These are phyloP conservation scores for Drosophila neocordata DNA, from an alignment of 1,140 invertebrate genomes.

Conservation along the genomic window DNA sequence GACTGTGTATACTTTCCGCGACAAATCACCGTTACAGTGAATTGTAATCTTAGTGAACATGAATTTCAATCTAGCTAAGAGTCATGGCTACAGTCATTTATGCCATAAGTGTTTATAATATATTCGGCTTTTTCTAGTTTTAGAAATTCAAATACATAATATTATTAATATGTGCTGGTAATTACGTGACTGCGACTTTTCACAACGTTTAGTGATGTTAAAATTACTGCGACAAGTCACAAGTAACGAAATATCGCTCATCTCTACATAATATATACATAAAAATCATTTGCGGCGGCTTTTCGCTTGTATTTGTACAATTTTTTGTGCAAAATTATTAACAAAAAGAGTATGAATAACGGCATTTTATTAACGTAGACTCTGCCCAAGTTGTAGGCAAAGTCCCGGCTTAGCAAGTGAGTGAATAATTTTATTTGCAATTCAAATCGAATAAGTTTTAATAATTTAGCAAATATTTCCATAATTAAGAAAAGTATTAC, in stretches of 20 bases:
- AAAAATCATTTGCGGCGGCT: constrained; percentile 8
- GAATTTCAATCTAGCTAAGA: background rate
- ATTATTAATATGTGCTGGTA: too few relatives aligned
- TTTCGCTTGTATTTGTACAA: constrained; percentile 10
- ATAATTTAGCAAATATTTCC: background rate
- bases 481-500: background rate
- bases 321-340: constrained; percentile 11
- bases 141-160: too few relatives aligned
- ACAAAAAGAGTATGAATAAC: background rate
- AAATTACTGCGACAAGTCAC: background rate
- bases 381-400: background rate
- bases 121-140: too few relatives aligned
- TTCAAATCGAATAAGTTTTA: background rate
- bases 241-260: background rate
- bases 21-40: too few relatives aligned
- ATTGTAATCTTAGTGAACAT: too few relatives aligned
- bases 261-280: constrained; percentile 12
- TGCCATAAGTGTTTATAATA: background rate
- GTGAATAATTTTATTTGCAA: background rate
- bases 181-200: too few relatives aligned
- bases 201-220: background rate
- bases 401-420: constrained; percentile 3
- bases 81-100: background rate
- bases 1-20: too few relatives aligned
- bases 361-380: background rate